phyloP scores from a whole-genome alignment of 92 coral and sea anemone species.

The Epizoanthus stellaris region DNA sequence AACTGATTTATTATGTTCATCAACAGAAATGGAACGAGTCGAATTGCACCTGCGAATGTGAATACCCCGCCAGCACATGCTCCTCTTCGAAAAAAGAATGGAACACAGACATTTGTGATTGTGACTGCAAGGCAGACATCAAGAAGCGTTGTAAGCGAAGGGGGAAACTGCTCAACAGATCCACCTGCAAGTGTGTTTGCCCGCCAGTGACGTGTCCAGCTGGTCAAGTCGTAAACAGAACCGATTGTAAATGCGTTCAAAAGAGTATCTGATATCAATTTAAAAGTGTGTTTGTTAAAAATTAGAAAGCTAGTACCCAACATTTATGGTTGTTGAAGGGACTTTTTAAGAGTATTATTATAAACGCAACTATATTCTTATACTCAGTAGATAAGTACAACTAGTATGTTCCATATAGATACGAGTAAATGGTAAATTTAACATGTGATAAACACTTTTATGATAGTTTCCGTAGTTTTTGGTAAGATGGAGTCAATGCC shows the following conservation, averaged over 20 bases:
- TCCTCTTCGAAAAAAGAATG: background rate
- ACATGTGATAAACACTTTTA: no score
- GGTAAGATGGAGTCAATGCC: no score
- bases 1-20: background rate
- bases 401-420: no score
- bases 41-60: background rate
- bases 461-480: no score
- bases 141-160: background rate
- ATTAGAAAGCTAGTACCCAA: no score
- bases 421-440: no score
- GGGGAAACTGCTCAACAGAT: background rate
- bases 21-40: slow-evolving; percentile 6
- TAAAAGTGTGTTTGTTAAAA: no score
- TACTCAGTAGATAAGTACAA: no score
- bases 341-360: no score
- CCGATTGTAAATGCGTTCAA: background rate
- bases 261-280: no score
- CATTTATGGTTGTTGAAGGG: no score
- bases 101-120: background rate
- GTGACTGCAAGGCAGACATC: background rate
- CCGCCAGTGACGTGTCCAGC: background rate
- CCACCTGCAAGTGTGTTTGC: background rate
- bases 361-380: no score
- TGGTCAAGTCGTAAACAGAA: background rate
- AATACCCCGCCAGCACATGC: background rate